Evolutionary conservation across 1,140 invertebrate genomes (phyloP).

Genomic region (Paralvinella palmiformis): DNA sequence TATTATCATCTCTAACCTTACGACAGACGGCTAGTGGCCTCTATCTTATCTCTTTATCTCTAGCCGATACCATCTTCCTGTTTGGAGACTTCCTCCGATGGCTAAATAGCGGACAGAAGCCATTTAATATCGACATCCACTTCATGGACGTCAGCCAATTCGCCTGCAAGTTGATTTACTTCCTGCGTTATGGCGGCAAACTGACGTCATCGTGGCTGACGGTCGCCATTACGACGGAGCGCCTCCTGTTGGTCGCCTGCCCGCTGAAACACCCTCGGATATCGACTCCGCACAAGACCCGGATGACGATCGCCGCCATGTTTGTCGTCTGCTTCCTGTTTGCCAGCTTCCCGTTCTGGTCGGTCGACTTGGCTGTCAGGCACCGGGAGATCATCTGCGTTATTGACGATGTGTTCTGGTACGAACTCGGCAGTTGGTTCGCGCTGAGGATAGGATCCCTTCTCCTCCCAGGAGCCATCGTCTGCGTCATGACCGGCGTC

Average conservation of each 20-base stretch:
- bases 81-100: too few relatives aligned
- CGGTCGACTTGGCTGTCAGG: background rate
- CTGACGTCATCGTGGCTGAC: conserved; percentile 19
- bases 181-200: conserved; percentile 10
- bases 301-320: conserved; percentile 4
- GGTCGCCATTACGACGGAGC: conserved; percentile 14
- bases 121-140: too few relatives aligned
- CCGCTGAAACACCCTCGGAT: conserved; percentile 6
- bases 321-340: background rate
- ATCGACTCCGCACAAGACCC: conserved; percentile 5
- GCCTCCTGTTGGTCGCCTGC: conserved; percentile 15
- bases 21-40: too few relatives aligned
- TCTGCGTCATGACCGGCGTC: conserved; percentile 5
- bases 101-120: too few relatives aligned
- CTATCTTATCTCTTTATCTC: too few relatives aligned
- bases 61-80: too few relatives aligned
- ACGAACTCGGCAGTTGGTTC: conserved; percentile 7
- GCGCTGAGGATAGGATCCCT: conserved; percentile 9
- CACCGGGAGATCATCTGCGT: background rate
- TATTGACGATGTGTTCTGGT: background rate
- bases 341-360: conserved; percentile 13
- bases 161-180: conserved; percentile 5
- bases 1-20: too few relatives aligned
- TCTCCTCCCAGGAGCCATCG: background rate
- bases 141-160: too few relatives aligned